Base-by-base conservation (phyloP, 2,113 vertebrate species). In the Cranoglanis bouderius region DNA sequence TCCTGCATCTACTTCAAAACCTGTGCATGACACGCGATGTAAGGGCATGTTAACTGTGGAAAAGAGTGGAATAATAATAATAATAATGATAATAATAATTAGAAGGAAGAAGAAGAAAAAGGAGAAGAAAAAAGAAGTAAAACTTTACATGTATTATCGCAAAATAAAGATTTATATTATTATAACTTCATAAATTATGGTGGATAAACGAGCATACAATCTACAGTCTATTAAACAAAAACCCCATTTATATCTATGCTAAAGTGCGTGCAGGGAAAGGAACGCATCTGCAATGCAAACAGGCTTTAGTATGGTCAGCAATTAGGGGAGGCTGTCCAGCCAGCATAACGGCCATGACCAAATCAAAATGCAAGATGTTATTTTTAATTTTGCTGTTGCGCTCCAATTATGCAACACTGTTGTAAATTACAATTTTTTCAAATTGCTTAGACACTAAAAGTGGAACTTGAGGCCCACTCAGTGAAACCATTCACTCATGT, bases 321-420 rank as follows among this genome's bases (percentile, higher is more conserved):
- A 78, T 80, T 77, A 67, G 40, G 46, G 32, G 16, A 49, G 40
- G 70, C 24, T 88, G 82, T 75, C 75, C 24, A 84, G 38, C 18
- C 53, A 61, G 49, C 6, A 40, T 9, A 38, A 61, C 14, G 29
- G 72, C 67, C 13, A 59, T 59, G 57, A 59, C 40, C 82, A 53
- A 78, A 84, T 88, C n/a, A 77, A 85, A 84, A 88, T 78, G 29
- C 87, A 63, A 51, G 67, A 84, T 12, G 10, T n/a, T 84, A 43
- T 46, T 77, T 65, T 77, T 83, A 61, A 78, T 75, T 77, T 13
- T 38, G 29, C 43, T 88, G 82, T 77, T 40, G n/a, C 32, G 6
- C 70, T 63, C 49, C 21, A 84, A 72, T 88, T 88, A 88, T 72
- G 80, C 51, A 88, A 57, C 35, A 70, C 87, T 43, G 14, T 49